phyloP scores from a whole-genome alignment of 2,888 invertebrate species.

The Synergus itoensis region DNA sequence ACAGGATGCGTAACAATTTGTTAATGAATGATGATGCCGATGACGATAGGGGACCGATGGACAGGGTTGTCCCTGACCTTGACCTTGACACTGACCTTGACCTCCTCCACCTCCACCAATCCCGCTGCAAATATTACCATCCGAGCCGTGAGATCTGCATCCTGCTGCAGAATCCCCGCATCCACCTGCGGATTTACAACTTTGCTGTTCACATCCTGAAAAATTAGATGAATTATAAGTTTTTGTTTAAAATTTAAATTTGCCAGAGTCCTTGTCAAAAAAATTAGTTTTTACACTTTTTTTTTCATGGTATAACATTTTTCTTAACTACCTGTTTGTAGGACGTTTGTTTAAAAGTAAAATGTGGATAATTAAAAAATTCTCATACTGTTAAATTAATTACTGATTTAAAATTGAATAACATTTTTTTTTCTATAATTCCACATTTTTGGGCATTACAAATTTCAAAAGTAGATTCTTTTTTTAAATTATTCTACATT shows the following conservation, averaged over 20 bases:
- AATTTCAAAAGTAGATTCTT: no score
- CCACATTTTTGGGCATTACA: no score
- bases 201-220: constrained; percentile 69
- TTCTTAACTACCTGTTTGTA: no score
- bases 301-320: no score
- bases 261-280: neutral
- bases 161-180: constrained; percentile 68
- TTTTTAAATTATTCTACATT: no score
- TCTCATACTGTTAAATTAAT: no score
- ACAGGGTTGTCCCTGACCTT: constrained; percentile 64
- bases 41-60: constrained; percentile 65
- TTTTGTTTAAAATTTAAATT: neutral
- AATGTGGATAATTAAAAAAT: no score
- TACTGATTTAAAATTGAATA: no score
- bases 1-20: constrained; percentile 85
- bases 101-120: constrained; percentile 57
- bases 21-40: constrained; percentile 64
- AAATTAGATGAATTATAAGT: constrained; percentile 27
- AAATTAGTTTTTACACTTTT: neutral
- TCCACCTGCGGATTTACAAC: constrained; percentile 64
- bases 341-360: no score
- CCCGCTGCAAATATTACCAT: constrained; percentile 50
- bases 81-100: constrained; percentile 63
- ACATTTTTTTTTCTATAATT: no score
- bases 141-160: constrained; percentile 63